These are phyloP conservation scores for Rhabdophis nuchalis DNA, from an alignment of 2,797 vertebrate genomes.

Conservation along the genomic window DNA sequence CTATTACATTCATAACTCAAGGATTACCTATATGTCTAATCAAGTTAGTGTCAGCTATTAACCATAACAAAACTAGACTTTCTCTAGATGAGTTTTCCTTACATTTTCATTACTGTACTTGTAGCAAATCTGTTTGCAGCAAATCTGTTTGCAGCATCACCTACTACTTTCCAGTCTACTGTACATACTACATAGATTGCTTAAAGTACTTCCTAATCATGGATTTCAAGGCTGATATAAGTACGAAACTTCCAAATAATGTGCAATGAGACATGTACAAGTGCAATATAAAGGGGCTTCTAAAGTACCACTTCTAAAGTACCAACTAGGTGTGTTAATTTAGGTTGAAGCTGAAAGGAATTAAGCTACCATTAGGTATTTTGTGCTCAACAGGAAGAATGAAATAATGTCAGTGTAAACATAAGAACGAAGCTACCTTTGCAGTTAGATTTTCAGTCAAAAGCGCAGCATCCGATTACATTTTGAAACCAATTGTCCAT, in stretches of 20 bases:
- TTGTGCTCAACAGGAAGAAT: not conserved
- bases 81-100: not conserved
- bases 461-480: constrained; percentile 24
- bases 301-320: not conserved
- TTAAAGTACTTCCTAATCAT: not conserved
- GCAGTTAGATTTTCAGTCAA: not conserved
- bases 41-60: not conserved
- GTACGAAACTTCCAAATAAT: not conserved
- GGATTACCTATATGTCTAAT: not conserved
- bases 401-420: not conserved
- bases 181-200: not conserved
- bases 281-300: not conserved
- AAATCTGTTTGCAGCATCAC: not conserved
- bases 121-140: not conserved
- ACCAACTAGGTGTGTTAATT: not conserved
- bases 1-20: not conserved
- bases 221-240: not conserved
- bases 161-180: not conserved
- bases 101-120: not conserved
- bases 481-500: constrained; percentile 24
- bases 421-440: not conserved
- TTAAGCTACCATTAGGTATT: not conserved
- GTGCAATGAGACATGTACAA: not conserved
- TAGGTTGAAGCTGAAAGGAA: not conserved
- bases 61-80: not conserved